phyloP scores from a whole-genome alignment of 1,140 invertebrate species.

The Nasonia vitripennis region DNA sequence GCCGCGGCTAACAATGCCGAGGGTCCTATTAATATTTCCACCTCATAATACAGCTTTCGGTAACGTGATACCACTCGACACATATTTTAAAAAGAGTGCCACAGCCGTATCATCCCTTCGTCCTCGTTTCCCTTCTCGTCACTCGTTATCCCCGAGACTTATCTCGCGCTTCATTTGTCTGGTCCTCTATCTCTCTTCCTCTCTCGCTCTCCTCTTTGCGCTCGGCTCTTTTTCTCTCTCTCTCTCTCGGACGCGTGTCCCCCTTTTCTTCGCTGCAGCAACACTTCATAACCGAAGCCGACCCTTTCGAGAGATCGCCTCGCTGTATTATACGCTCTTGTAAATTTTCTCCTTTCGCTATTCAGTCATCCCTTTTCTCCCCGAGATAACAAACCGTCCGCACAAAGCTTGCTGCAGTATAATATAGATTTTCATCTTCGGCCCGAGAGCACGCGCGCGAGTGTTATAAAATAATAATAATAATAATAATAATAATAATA shows the following conservation, averaged over 20 bases:
- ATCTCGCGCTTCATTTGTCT: slow-evolving; percentile 37
- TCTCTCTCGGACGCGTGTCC: background rate
- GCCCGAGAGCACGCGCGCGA: background rate
- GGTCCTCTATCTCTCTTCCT: background rate
- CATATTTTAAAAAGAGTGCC: slow-evolving; percentile 32
- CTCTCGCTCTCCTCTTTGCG: background rate
- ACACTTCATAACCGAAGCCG: slow-evolving; percentile 31
- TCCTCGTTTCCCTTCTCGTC: slow-evolving; percentile 13
- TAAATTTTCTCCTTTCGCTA: slow-evolving; percentile 40
- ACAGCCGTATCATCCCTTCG: background rate
- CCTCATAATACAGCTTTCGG: slow-evolving; percentile 9
- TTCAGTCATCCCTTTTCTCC: background rate
- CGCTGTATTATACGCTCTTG: background rate
- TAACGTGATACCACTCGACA: slow-evolving; percentile 45
- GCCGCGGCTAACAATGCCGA: background rate
- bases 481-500: too few relatives aligned
- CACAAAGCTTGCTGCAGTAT: background rate
- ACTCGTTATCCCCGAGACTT: slow-evolving; percentile 28
- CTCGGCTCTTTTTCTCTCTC: background rate
- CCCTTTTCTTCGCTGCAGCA: slow-evolving; percentile 17
- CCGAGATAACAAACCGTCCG: slow-evolving; percentile 38
- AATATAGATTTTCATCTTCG: slow-evolving; percentile 23
- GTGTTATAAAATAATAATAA: too few relatives aligned
- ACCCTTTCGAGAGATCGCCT: background rate
- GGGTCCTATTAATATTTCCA: background rate